Percentiles rank a stretch among this genome's conserved stretches.
Evolutionary conservation across 2,888 invertebrate genomes (phyloP).

Genomic region (Torymus aiolomorphi): DNA sequence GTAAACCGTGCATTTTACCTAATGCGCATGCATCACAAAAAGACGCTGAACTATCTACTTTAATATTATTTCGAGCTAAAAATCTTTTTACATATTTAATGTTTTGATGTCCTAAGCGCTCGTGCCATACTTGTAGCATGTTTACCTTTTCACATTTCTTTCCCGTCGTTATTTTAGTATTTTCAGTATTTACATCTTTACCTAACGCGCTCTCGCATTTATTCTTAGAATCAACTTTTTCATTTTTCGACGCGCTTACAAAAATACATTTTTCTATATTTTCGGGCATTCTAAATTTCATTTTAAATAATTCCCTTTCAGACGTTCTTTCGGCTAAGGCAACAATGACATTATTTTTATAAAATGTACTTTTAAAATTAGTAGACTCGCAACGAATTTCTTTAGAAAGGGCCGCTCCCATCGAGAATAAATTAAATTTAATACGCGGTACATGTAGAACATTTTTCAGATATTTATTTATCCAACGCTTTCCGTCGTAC

Average conservation of each 20-base stretch:
- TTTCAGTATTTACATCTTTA: neutral
- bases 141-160: neutral
- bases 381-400: neutral
- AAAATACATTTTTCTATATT: conserved; percentile 13
- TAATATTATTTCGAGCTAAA: too few relatives aligned
- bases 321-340: conserved; percentile 6
- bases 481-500: conserved; percentile 19
- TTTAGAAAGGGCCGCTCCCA: conserved; percentile 14
- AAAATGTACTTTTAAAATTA: conserved; percentile 14
- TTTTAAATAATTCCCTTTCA: conserved; percentile 19
- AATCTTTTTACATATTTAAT: conserved; percentile 11
- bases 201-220: too few relatives aligned
- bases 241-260: neutral
- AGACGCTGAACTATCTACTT: too few relatives aligned
- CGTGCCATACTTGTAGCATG: too few relatives aligned
- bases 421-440: conserved; percentile 28
- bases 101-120: conserved; percentile 13
- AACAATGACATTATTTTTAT: conserved; percentile 18
- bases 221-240: neutral
- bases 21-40: conserved; percentile 31
- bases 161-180: neutral
- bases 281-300: conserved; percentile 13
- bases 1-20: conserved; percentile 22
- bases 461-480: conserved; percentile 8
- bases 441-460: conserved; percentile 22